A percentile compares a stretch with the other conserved stretches of the same genome.
Conservation (phyloP, 2,797 vertebrate genomes). For the Eulemur rubriventer region DNA sequence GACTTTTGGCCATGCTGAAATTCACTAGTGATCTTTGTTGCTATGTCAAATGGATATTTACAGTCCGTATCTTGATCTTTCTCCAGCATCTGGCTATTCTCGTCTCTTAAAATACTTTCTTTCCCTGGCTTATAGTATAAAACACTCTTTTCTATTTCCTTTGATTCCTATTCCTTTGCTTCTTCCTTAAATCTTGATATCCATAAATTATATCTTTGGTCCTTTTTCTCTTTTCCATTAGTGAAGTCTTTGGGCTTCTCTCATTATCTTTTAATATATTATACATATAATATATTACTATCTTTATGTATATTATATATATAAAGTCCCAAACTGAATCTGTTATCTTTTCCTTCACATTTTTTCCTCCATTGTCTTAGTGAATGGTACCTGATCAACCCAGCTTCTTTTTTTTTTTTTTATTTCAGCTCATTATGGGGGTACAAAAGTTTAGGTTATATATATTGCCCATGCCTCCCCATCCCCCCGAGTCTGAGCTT, state of each 20-base stretch:
- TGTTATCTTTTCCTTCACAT: neutral
- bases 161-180: neutral
- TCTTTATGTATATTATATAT: neutral
- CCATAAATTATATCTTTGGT: neutral
- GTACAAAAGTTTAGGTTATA: too few species aligned
- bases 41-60: neutral
- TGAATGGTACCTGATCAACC: neutral
- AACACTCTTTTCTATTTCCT: neutral
- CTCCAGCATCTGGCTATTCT: neutral
- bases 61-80: neutral
- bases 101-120: slow-evolving; percentile 10
- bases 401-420: neutral
- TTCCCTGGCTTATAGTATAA: neutral
- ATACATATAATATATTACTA: neutral
- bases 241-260: neutral
- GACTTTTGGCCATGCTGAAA: slow-evolving; percentile 21
- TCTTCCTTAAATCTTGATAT: neutral
- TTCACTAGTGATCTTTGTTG: neutral
- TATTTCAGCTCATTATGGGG: too few species aligned
- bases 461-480: too few species aligned
- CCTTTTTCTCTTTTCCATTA: neutral
- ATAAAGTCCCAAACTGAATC: neutral
- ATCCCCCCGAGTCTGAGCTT: too few species aligned
- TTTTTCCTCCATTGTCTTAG: neutral
- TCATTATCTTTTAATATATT: neutral